Evolutionary conservation across 2,888 invertebrate species (phyloP), one percentile per base, ranked within the genome.

Genomic region (Hydroisotoma schaefferi): DNA sequence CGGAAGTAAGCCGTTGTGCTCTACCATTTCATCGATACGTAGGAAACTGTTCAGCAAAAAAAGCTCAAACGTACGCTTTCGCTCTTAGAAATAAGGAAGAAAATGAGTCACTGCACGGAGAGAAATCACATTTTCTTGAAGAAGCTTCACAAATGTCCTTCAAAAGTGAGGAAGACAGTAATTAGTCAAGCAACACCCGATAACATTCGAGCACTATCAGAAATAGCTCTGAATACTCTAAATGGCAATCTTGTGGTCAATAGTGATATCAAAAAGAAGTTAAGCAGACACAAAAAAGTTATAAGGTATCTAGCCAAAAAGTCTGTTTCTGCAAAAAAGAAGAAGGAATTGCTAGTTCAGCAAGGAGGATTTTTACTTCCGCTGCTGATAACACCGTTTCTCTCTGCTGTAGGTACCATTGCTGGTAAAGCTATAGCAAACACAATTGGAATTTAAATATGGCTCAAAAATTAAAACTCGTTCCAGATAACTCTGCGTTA

Each of bases 391-490:
- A 18, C 55, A 2, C 59, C 59, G 4, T 29, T 67, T 27, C 23
- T 67, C 10, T 37, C 28, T 22, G 46, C 44, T 20, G 2, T 63
- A 2, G 63, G 63, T 26, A n/a, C 40, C 33, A 12, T 58, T 8
- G 15, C 54, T 23, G 65, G 65, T 3, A 53, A 46, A 47, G 23
- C 52, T n/a, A 46, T 62, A 18, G 40, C 33, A 6, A 53, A n/a
- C 33, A 8, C 40, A 2, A 18, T 51, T 38, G 48, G 47, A 37
- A n/a, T 46, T 1, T 48, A 47, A 40, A 40, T 46, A 67, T 67
- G 64, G 52, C 67, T 10, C 57, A 62, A 49, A 20, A 48, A 12
- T 62, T 67, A 62, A 64, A 64, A 27, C 33, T 67, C 18, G 55
- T 67, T 57, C 49, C 40, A 23, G 5, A 26, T 55, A 15, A 40